phyloP scores from a whole-genome alignment of 2,113 vertebrate species.

The Ursus arctos region DNA sequence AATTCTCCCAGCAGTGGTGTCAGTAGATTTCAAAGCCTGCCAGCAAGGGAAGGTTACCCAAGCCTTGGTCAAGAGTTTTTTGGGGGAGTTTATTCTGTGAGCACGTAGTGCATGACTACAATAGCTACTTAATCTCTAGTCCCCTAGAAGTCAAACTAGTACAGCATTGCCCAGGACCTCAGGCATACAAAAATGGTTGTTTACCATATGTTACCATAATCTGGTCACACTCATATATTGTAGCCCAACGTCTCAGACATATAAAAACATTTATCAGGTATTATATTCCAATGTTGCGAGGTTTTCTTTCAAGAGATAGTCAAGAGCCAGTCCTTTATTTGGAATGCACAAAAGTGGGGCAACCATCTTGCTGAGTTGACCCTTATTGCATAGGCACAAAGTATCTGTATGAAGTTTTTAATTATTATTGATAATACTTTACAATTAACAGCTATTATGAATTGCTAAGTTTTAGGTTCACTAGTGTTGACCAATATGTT shows the following conservation, averaged over 20 bases:
- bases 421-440: constrained; percentile 26
- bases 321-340: not conserved
- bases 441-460: not conserved
- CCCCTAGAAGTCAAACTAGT: not conserved
- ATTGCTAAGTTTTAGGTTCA: not conserved
- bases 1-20: not conserved
- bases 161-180: not conserved
- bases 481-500: not conserved
- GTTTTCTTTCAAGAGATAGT: not conserved
- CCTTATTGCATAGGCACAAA: not conserved
- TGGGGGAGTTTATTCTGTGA: not conserved
- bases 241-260: not conserved
- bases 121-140: not conserved
- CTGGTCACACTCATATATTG: not conserved
- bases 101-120: too few relatives aligned
- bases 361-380: not conserved
- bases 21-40: not conserved
- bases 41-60: not conserved
- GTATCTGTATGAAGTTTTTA: not conserved
- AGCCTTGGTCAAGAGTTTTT: not conserved
- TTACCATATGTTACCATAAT: not conserved
- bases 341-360: not conserved
- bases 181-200: not conserved
- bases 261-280: not conserved
- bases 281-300: not conserved